Conservation (phyloP, 2,888 invertebrate species). For the Drosophila kambysellisi region DNA sequence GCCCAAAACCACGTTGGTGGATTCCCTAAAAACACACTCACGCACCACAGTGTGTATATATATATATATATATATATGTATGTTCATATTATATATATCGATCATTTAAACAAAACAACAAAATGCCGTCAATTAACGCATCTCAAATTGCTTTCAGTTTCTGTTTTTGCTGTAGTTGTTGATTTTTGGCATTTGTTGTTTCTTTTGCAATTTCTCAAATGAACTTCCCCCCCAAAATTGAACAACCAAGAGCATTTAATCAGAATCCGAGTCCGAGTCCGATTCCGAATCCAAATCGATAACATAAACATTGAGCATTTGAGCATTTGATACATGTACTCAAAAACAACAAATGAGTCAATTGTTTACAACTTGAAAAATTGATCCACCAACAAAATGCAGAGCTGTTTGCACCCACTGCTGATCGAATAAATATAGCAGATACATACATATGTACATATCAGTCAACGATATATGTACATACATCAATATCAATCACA, state of each 20-base stretch:
- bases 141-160: constrained; percentile 33
- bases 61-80: neutral
- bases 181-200: neutral
- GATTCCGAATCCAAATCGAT: neutral
- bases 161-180: constrained; percentile 10
- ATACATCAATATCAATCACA: neutral
- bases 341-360: constrained; percentile 18
- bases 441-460: neutral
- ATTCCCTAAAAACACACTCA: constrained; percentile 50
- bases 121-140: constrained; percentile 49
- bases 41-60: constrained; percentile 9
- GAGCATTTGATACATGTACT: constrained; percentile 36
- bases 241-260: constrained; percentile 51
- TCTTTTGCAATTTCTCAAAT: constrained; percentile 43
- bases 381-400: neutral
- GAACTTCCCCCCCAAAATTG: constrained; percentile 34
- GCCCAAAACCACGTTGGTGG: constrained; percentile 38
- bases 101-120: constrained; percentile 40
- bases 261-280: constrained; percentile 29
- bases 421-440: neutral
- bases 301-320: constrained; percentile 27
- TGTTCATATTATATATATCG: neutral
- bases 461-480: neutral
- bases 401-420: neutral
- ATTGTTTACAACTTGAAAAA: constrained; percentile 32